Conservation (phyloP, 2,113 vertebrate genomes). For the Zootoca vivipara region DNA sequence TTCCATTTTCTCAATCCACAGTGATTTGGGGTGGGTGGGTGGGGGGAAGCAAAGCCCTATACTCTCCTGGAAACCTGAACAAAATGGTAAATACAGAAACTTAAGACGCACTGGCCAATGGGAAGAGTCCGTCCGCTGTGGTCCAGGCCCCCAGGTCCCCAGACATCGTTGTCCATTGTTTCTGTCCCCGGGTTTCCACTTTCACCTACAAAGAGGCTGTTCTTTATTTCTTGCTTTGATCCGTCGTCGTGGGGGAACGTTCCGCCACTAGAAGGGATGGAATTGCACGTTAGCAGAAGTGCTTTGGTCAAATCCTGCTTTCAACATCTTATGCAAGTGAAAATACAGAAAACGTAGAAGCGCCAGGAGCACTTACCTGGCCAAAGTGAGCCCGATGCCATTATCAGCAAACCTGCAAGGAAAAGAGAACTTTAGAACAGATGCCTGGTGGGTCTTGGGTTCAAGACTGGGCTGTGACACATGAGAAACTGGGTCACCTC, state of each 20-base stretch:
- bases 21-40: too few relatives aligned
- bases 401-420: slow-evolving; percentile 93
- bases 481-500: neutral
- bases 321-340: neutral
- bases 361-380: slow-evolving; percentile 79
- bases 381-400: slow-evolving; percentile 93
- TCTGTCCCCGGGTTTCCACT: slow-evolving; percentile 89
- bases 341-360: neutral
- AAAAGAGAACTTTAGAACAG: slow-evolving; percentile 36
- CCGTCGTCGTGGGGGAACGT: slow-evolving; percentile 96
- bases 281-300: slow-evolving; percentile 33
- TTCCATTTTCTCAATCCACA: too few relatives aligned
- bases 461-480: neutral
- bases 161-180: slow-evolving; percentile 79
- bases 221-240: slow-evolving; percentile 93
- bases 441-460: neutral
- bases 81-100: neutral
- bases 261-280: slow-evolving; percentile 82
- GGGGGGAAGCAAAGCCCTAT: neutral
- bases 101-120: slow-evolving; percentile 84
- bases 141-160: slow-evolving; percentile 90
- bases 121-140: slow-evolving; percentile 87
- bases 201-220: slow-evolving; percentile 96
- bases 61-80: neutral
- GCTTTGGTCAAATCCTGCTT: neutral